Evolutionary conservation across 1,140 invertebrate genomes (phyloP).

Genomic region (Drosophila tropicalis): DNA sequence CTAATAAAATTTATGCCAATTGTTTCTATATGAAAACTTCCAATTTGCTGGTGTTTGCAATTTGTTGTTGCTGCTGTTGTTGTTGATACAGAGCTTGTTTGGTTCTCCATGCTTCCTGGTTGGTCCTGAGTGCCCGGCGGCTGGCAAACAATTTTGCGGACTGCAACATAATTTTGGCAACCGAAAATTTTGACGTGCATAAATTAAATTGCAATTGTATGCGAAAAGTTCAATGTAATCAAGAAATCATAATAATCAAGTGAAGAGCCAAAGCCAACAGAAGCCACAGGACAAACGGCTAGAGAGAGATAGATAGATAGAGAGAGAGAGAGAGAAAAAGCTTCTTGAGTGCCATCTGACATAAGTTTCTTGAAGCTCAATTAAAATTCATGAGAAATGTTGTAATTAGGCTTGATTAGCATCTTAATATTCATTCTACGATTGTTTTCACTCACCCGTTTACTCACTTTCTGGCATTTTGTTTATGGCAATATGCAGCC

Average conservation of each 20-base stretch:
- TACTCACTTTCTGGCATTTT: not conserved
- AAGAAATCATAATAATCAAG: slow-evolving; percentile 15
- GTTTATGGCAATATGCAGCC: slow-evolving; percentile 4
- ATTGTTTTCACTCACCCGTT: slow-evolving; percentile 1
- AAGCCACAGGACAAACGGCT: not conserved
- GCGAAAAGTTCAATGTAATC: slow-evolving; percentile 59
- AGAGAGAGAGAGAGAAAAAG: not conserved
- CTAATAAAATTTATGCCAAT: slow-evolving; percentile 50
- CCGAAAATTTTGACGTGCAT: slow-evolving; percentile 51
- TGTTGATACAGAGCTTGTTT: not conserved
- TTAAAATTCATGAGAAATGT: slow-evolving; percentile 14
- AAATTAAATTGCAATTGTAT: slow-evolving; percentile 70
- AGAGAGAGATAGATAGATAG: not conserved
- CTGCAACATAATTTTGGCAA: slow-evolving; percentile 39
- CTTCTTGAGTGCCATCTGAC: not conserved
- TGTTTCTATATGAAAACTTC: slow-evolving; percentile 51
- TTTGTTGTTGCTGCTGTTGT: not conserved
- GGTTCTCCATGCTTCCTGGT: not conserved
- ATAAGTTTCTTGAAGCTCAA: slow-evolving; percentile 13
- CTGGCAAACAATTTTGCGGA: slow-evolving; percentile 22
- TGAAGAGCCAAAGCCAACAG: not conserved
- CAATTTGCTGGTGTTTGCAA: slow-evolving; percentile 41
- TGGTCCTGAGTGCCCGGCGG: slow-evolving; percentile 15
- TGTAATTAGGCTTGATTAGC: slow-evolving; percentile 13
- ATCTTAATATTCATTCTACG: slow-evolving; percentile 12